Evolutionary conservation across 2,113 vertebrate genomes (phyloP).

Genomic region (Micronisus gabar): DNA sequence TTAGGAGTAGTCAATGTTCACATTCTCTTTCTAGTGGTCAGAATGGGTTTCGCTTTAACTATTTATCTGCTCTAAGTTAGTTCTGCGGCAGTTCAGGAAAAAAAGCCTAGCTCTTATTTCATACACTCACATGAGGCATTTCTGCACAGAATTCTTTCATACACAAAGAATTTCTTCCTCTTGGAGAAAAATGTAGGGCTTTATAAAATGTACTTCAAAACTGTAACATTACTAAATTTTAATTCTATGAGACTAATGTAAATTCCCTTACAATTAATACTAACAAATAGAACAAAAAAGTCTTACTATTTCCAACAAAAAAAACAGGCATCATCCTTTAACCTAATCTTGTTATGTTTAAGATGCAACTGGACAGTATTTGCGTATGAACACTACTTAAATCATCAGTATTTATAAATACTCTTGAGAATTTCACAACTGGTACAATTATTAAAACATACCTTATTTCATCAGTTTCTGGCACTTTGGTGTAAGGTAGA

Average conservation of each 20-base stretch:
- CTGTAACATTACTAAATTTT: background rate
- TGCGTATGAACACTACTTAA: background rate
- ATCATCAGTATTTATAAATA: background rate
- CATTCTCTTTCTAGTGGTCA: background rate
- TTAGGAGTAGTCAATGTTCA: background rate
- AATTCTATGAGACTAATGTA: background rate
- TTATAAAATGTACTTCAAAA: background rate
- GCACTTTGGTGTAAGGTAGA: slow-evolving; percentile 99
- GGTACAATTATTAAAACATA: slow-evolving; percentile 49
- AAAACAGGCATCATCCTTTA: background rate
- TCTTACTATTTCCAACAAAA: background rate
- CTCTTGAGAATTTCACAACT: background rate
- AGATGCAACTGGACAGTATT: background rate
- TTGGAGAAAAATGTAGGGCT: background rate
- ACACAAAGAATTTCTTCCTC: background rate
- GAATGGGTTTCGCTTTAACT: background rate
- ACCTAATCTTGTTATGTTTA: background rate
- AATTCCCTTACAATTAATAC: background rate
- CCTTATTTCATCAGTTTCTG: slow-evolving; percentile 99
- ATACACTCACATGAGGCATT: background rate
- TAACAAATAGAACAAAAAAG: background rate
- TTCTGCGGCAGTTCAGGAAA: background rate
- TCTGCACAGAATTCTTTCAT: background rate
- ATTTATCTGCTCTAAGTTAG: background rate
- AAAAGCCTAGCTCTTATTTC: background rate